Base-by-base conservation (phyloP, 1,140 invertebrate species). In the Diplogasteroides magnus region DNA sequence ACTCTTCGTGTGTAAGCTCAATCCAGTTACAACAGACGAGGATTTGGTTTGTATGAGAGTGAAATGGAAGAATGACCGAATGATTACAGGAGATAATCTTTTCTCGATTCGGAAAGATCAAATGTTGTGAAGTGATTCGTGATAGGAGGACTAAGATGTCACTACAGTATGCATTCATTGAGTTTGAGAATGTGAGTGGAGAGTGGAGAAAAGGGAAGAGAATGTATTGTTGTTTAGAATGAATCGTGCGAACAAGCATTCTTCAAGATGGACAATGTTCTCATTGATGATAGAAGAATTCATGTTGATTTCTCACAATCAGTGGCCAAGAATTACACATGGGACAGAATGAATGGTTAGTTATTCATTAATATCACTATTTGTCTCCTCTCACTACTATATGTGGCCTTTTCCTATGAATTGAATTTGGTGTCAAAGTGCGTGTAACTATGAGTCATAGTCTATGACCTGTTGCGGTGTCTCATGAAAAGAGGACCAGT, bases 221-320 rank as follows among this genome's bases (percentile, higher is more conserved):
- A 68, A 37, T n/a, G 23, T 65, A n/a, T 13, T 67, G 25, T 32
- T 74, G n/a, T 76, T 78, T 76, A 86, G 83, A 71, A 76, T 89
- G 82, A 96, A 83, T 89, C 94, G 13, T 98, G 96, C 86, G 97
- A 99, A 86, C 90, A 92, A 76, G 97, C 97, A 1, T 99, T 94
- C 85, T 96, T 98, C 77, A 99, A 99, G 87, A 99, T 99, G 97
- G 95, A 98, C 80, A 99, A 99, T 86, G 95, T 98, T 0, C 85
- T 98, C 0, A 98, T 99, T 77, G 97, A 99, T 85, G 97, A 99
- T 82, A 85, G 97, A 60, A 86, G 97, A 77, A 98, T 99, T 77
- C 96, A 99, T 84, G 97, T 99, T 1, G 97, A 99, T 84, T 99
- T 99, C 85, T 97, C 93, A 76, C 97, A 99, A 82, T 97, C 93